Evolutionary conservation across 2,888 invertebrate genomes (phyloP), one percentile per base, ranked within the genome.

Genomic region (Lasioglossum villosulum): DNA sequence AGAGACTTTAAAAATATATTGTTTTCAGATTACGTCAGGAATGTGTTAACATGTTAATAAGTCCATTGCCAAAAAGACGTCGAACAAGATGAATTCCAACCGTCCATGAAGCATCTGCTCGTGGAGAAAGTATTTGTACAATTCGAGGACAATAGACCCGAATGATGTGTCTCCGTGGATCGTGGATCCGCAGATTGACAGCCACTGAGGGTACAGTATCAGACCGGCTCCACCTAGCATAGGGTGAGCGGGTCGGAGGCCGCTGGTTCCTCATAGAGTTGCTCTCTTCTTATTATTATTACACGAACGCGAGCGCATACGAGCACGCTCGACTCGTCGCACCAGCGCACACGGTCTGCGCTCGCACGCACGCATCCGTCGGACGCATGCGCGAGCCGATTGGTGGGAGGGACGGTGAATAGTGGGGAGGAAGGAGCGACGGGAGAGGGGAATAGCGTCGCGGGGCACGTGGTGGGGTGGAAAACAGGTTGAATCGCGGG

Each of bases 221-320:
- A 92, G 93, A 88, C 94, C 93, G 93, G 92, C 94, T 94, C 94
- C 94, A 94, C 94, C 94, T 94, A 94, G 94, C 93, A 92, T 93
- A 94, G 94, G 94, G 94, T 94, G 94, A 94, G 92, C 94, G 94
- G 94, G 94, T 94, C 94, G 94, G 93, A 93, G 94, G 94, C 94
- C 94, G 94, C 92, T 93, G 94, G 94, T 94, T 94, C 94, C 94
- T 94, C 94, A 94, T 94, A 94, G 94, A 94, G 94, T 94, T 93
- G 93, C 94, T 94, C 93, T 93, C 93, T 93, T 93, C 93, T 93
- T 93, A 93, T 94, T 94, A 94, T 94, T 93, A 93, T 93, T 93
- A 93, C 92, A 93, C 92, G 93, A 92, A 93, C 92, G 89, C 91
- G 90, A 86, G 89, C 83, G 78, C 86, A 87, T 39, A 83, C 82